Percentiles rank a stretch among this genome's conserved stretches.
phyloP scores from a whole-genome alignment of 2,888 invertebrate species.

The Drosophila maculinotata region DNA sequence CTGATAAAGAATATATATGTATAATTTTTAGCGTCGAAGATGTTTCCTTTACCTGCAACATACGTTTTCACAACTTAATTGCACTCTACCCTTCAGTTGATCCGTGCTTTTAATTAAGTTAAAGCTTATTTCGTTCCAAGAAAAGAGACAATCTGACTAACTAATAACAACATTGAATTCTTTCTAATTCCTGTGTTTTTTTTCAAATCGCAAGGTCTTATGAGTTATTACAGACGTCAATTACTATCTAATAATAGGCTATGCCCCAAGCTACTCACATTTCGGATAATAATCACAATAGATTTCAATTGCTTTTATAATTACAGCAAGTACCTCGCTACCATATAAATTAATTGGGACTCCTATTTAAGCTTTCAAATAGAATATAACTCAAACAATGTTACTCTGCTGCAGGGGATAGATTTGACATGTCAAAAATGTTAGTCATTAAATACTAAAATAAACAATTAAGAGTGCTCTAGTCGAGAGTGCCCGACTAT shows the following conservation, averaged over 20 bases:
- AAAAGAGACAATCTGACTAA: not conserved
- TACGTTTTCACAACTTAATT: no score
- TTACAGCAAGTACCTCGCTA: slow-evolving; percentile 2
- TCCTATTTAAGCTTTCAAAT: slow-evolving; percentile 12
- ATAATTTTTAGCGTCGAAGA: no score
- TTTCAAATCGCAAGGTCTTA: slow-evolving; percentile 5
- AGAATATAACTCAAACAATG: slow-evolving; percentile 3
- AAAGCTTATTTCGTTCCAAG: not conserved
- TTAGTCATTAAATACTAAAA: no score
- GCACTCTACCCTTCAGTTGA: no score
- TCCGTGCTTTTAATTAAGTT: not conserved
- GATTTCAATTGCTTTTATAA: slow-evolving; percentile 13
- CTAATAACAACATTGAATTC: slow-evolving; percentile 8
- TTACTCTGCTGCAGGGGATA: not conserved
- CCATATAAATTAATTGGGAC: not conserved
- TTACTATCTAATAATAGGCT: slow-evolving; percentile 20
- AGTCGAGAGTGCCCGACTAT: no score
- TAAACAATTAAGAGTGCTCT: no score
- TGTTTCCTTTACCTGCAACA: no score
- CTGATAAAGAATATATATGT: no score
- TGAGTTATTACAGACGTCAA: slow-evolving; percentile 18
- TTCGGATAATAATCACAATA: slow-evolving; percentile 17
- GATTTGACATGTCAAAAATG: not conserved
- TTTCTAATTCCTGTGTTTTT: slow-evolving; percentile 9
- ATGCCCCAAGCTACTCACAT: slow-evolving; percentile 1